These are phyloP conservation scores for Girardia tigrina DNA, from an alignment of 2,888 invertebrate genomes.

Conservation along the genomic window DNA sequence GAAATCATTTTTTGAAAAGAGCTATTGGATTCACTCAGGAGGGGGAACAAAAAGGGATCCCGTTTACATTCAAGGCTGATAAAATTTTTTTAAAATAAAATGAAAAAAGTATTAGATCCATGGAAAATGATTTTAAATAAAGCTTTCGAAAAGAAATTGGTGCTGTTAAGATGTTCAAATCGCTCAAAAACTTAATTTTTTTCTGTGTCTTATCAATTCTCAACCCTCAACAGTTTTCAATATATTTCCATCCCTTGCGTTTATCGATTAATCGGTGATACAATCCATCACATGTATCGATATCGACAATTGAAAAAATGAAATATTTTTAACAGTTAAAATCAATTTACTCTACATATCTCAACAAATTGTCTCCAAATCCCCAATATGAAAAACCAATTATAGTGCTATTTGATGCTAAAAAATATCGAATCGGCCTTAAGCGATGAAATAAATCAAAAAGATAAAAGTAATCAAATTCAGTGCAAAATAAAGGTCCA, in stretches of 20 bases:
- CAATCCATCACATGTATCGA: not conserved
- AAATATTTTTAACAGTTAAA: too few species aligned
- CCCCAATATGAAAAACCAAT: too few species aligned
- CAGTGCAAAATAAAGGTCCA: too few species aligned
- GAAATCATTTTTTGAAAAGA: too few species aligned
- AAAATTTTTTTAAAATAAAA: not conserved
- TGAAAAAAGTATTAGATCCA: not conserved
- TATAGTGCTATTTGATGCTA: too few species aligned
- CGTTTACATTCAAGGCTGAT: not conserved
- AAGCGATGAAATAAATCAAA: too few species aligned
- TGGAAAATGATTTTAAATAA: not conserved
- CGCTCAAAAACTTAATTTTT: not conserved
- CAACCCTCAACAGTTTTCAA: not conserved
- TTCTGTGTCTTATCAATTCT: not conserved
- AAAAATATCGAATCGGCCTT: too few species aligned
- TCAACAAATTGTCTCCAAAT: too few species aligned
- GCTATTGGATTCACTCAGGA: too few species aligned
- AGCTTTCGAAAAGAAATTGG: not conserved
- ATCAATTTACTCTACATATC: too few species aligned
- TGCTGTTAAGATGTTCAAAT: not conserved
- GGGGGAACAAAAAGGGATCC: too few species aligned
- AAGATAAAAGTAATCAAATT: too few species aligned
- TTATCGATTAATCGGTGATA: not conserved
- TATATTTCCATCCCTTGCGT: not conserved
- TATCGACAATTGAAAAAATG: not conserved